These are phyloP conservation scores for Arremon aurantiirostris DNA, from an alignment of 2,797 vertebrate genomes.

Conservation along the genomic window DNA sequence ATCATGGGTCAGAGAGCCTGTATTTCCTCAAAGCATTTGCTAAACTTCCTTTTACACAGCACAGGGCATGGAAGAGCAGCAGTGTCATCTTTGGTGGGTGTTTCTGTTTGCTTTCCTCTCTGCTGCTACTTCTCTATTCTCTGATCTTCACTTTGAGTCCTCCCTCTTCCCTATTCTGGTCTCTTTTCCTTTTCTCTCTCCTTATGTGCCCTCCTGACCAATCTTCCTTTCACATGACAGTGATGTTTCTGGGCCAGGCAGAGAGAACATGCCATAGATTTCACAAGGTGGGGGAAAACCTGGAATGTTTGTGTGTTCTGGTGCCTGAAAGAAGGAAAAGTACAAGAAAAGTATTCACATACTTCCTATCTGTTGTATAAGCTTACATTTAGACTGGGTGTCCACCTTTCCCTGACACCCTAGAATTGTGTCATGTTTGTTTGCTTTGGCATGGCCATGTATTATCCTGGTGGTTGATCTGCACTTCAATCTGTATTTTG, in stretches of 20 bases:
- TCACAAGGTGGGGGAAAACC: fast-evolving
- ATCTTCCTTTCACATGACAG: not conserved
- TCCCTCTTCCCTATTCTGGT: not conserved
- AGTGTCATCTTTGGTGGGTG: not conserved
- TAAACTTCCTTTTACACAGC: not conserved
- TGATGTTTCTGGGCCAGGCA: not conserved
- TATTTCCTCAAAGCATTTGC: not conserved
- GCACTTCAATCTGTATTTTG: not conserved
- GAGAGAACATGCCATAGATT: not conserved
- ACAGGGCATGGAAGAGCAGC: not conserved
- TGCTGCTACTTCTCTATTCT: not conserved
- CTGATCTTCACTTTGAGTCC: not conserved
- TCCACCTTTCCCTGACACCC: not conserved
- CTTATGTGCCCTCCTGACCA: fast-evolving
- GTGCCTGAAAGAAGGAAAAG: not conserved
- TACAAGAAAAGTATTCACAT: fast-evolving
- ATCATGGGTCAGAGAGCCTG: not conserved
- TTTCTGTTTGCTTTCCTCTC: not conserved
- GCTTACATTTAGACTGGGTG: not conserved
- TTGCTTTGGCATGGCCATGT: not conserved
- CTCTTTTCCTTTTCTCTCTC: not conserved
- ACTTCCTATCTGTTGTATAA: not conserved
- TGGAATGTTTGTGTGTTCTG: not conserved
- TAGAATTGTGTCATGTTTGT: not conserved
- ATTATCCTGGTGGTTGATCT: not conserved